phyloP scores from a whole-genome alignment of 2,113 vertebrate genomes.

The Leptocoma aspasia region DNA sequence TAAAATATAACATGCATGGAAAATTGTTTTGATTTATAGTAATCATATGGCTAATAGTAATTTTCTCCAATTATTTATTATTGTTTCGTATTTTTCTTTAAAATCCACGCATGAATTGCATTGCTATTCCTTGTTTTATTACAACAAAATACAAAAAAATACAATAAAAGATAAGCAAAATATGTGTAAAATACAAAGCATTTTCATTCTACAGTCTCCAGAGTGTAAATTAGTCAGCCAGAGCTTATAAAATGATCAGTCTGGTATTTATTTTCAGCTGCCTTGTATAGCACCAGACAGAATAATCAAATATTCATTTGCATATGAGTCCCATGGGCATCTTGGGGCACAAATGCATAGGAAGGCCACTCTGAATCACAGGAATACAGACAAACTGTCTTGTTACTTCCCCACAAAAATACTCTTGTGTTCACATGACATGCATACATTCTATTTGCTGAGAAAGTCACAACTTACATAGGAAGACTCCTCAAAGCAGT shows the following conservation, averaged over 20 bases:
- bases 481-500: not conserved
- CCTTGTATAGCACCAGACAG: not conserved
- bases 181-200: not conserved
- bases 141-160: not conserved
- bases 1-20: not conserved
- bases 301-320: constrained; percentile 31
- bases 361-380: not conserved
- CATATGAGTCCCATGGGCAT: not conserved
- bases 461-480: not conserved
- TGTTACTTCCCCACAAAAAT: not conserved
- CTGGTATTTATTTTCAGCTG: constrained; percentile 12
- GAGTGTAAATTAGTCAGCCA: not conserved
- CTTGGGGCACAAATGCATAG: not conserved
- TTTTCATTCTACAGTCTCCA: not conserved
- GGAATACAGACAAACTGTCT: not conserved
- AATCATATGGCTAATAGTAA: not conserved
- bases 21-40: not conserved
- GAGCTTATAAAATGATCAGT: not conserved
- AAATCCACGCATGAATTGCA: not conserved
- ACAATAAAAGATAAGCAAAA: not conserved
- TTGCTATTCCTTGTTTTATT: not conserved
- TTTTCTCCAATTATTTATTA: not conserved
- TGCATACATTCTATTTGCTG: not conserved
- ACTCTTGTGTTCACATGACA: not conserved
- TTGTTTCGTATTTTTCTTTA: not conserved